Evolutionary conservation across 1,140 invertebrate species (phyloP), one percentile per base, ranked within the genome.

Genomic region (Meloidogyne exigua): DNA sequence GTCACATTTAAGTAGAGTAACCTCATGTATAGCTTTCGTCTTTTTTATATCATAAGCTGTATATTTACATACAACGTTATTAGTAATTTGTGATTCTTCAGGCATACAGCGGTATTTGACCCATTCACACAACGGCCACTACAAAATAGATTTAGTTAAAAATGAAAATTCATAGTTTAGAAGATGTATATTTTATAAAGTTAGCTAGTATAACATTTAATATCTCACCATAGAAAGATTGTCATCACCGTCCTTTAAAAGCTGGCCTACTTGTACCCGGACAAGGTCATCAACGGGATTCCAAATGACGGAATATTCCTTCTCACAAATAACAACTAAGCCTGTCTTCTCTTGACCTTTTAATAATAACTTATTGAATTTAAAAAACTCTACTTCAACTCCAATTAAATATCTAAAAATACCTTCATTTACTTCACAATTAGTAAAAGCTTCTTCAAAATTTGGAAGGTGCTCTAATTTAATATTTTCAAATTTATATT

Each of bases 221-320:
- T 32, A 49, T 26, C 4, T 23, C 21, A 57, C 13, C 18, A 44
- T 18, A 26, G 44, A 28, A 25, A 57, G 69, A 7, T n/a, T 13
- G 10, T 42, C n/a, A 18, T 15, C 39, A 23, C 69, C 69, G 32
- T 44, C 25, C 18, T 57, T 21, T 57, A n/a, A 13, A 32, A 21
- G 66, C 10, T 68, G 28, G 21, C 44, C 36, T 9, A 71, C 13
- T n/a, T 71, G 69, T 57, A 71, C 62, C 28, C 69, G 69, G 13
- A 71, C 69, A 15, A 71, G 39, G 28, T 71, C 69, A 11, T 71
- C 44, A 25, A 26, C 26, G 18, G 69, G 18, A 42, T 62, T 71
- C 69, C 69, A 71, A 2, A 71, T 71, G 15, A 71, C 69, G 9
- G 69, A 44, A 44, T 71, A 71, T 21, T 44, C 69, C 21, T 71